A percentile compares a stretch with the other conserved stretches of the same genome.
These are phyloP conservation scores for Watsonalla binaria DNA, from an alignment of 2,888 invertebrate species.

Conservation along the genomic window DNA sequence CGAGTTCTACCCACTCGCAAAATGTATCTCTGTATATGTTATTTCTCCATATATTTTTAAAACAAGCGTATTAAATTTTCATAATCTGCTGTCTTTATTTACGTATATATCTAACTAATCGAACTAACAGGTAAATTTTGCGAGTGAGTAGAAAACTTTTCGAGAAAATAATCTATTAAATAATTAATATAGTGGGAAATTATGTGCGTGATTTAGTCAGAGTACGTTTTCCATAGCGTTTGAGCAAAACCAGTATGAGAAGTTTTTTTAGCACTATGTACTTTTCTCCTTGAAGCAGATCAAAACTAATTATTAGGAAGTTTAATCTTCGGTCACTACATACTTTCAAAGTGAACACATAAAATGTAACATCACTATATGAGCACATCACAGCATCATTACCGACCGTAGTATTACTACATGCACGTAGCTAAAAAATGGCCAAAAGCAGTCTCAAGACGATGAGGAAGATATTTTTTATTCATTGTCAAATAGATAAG, in stretches of 20 bases:
- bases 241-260: not conserved
- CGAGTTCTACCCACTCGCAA: too few relatives aligned
- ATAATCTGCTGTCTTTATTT: too few relatives aligned
- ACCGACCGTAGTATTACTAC: not conserved
- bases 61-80: too few relatives aligned
- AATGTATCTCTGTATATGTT: too few relatives aligned
- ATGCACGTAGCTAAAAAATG: not conserved
- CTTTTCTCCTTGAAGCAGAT: not conserved
- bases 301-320: not conserved
- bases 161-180: too few relatives aligned
- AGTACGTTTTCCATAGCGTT: not conserved
- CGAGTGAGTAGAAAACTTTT: too few relatives aligned
- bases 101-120: too few relatives aligned
- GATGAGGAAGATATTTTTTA: not conserved
- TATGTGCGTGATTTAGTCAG: too few relatives aligned
- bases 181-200: too few relatives aligned
- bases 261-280: not conserved
- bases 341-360: not conserved
- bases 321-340: not conserved
- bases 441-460: not conserved
- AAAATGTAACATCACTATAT: not conserved
- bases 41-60: too few relatives aligned
- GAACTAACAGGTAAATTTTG: too few relatives aligned
- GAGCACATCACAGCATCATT: not conserved
- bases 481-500: not conserved